Conservation (phyloP, 1,140 invertebrate species). For the Episyrphus balteatus region DNA sequence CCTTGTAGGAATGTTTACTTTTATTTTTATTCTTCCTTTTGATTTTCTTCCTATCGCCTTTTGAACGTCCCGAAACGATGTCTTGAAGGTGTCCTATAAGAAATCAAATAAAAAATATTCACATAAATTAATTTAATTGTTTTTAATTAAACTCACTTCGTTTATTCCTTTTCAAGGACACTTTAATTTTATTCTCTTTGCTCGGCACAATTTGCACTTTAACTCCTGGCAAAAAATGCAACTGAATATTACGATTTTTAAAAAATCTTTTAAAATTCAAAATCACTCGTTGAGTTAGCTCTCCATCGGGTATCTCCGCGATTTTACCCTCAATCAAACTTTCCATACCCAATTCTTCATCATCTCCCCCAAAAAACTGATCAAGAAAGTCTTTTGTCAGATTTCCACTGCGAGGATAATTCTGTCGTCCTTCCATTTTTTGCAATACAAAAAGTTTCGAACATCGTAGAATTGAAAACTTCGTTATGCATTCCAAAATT, state of each 20-base stretch:
- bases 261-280: slow-evolving; percentile 30
- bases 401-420: slow-evolving; percentile 20
- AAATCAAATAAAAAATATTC: too few species aligned
- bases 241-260: slow-evolving; percentile 32
- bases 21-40: slow-evolving; percentile 25
- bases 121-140: too few species aligned
- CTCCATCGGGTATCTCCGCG: slow-evolving; percentile 22
- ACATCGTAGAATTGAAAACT: slow-evolving; percentile 25
- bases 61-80: background rate
- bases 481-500: slow-evolving; percentile 28
- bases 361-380: slow-evolving; percentile 20
- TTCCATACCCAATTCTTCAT: slow-evolving; percentile 19
- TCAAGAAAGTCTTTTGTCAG: slow-evolving; percentile 30
- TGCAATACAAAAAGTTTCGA: slow-evolving; percentile 34
- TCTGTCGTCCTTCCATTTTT: slow-evolving; percentile 25
- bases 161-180: slow-evolving; percentile 20
- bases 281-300: slow-evolving; percentile 26
- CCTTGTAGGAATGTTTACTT: slow-evolving; percentile 11
- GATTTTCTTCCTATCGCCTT: background rate
- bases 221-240: slow-evolving; percentile 30
- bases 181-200: slow-evolving; percentile 31
- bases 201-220: slow-evolving; percentile 32
- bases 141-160: background rate
- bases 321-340: slow-evolving; percentile 24
- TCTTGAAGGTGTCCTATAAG: background rate